A percentile compares a stretch with the other conserved stretches of the same genome.
phyloP scores from a whole-genome alignment of 2,888 invertebrate genomes.

The Orchestes rusci region DNA sequence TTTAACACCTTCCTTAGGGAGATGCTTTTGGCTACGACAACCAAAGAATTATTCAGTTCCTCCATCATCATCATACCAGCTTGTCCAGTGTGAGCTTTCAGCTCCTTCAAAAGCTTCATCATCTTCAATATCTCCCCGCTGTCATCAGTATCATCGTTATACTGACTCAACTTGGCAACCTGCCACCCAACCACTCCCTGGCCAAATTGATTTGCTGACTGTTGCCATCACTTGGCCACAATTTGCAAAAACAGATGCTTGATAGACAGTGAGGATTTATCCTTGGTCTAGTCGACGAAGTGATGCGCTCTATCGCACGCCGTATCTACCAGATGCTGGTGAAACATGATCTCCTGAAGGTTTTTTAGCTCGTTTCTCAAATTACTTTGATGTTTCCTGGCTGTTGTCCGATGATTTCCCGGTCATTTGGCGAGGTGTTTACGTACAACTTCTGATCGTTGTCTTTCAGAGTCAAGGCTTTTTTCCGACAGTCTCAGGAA shows the following conservation, averaged over 20 bases:
- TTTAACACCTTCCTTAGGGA: conserved; percentile 71
- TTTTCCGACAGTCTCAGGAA: too few species aligned
- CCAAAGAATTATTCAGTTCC: conserved; percentile 60
- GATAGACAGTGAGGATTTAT: conserved; percentile 79
- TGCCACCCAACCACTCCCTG: too few species aligned
- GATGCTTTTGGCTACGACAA: conserved; percentile 67
- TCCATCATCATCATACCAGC: conserved; percentile 59
- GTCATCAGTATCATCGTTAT: conserved; percentile 78
- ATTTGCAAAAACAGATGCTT: conserved; percentile 84
- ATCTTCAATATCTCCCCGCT: conserved; percentile 72
- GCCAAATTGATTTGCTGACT: too few species aligned
- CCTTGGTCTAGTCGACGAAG: conserved; percentile 83
- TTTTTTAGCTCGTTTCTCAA: too few species aligned
- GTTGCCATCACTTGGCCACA: conserved; percentile 79
- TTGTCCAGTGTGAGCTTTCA: conserved; percentile 57
- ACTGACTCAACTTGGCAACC: conserved; percentile 71
- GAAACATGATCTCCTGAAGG: conserved; percentile 92
- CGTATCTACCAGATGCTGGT: conserved; percentile 80
- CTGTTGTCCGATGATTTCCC: too few species aligned
- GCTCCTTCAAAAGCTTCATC: conserved; percentile 55
- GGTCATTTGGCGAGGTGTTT: too few species aligned
- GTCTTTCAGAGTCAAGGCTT: too few species aligned
- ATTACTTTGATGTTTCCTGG: too few species aligned
- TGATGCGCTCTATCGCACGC: conserved; percentile 91
- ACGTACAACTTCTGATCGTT: too few species aligned